Percentiles rank a stretch among this genome's conserved stretches.
Conservation (phyloP, 2,113 vertebrate species). For the Scolopax mira region DNA sequence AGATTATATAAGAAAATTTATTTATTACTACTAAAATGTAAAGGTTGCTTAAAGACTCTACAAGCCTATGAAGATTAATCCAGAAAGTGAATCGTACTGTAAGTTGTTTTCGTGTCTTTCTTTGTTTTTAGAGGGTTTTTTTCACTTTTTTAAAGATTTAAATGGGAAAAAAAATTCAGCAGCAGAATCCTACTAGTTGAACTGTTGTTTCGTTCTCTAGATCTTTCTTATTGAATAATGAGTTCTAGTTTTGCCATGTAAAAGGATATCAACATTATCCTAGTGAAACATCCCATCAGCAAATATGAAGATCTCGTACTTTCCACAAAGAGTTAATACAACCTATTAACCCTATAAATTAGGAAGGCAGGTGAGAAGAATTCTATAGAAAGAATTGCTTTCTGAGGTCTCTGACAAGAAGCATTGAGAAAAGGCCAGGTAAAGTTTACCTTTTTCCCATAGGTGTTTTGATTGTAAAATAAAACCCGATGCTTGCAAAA, state of each 20-base stretch:
- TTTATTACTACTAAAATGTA: not conserved
- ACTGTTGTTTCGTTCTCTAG: not conserved
- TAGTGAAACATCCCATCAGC: not conserved
- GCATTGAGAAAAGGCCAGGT: not conserved
- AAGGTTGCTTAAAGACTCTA: not conserved
- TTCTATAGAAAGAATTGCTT: not conserved
- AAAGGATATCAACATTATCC: not conserved
- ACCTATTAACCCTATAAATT: not conserved
- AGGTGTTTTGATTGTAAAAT: not conserved
- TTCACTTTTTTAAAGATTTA: not conserved
- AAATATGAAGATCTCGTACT: rapidly evolving
- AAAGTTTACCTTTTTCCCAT: not conserved
- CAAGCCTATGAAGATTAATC: not conserved
- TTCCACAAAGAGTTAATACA: not conserved
- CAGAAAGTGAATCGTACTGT: not conserved
- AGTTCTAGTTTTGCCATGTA: not conserved
- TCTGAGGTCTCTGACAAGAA: not conserved
- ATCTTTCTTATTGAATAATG: not conserved
- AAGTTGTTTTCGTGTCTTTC: not conserved
- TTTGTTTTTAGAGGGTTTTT: not conserved
- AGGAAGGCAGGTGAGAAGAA: not conserved
- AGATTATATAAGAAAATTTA: not conserved
- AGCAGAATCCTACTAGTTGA: not conserved
- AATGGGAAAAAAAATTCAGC: not conserved
- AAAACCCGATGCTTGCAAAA: not conserved